Conservation (phyloP, 2,888 invertebrate species). For the Adelognathus sp. region DNA sequence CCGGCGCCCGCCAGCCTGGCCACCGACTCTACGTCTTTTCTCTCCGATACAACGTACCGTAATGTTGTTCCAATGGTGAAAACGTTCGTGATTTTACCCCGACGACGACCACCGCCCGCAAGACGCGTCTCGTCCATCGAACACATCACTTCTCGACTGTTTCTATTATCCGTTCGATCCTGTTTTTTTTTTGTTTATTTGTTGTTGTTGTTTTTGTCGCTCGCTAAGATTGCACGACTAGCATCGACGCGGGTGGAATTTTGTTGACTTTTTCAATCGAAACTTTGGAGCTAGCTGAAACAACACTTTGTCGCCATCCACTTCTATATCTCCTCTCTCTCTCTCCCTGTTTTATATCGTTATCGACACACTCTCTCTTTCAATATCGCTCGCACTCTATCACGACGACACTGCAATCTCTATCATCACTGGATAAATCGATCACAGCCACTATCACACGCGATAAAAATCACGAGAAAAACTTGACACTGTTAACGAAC, state of each 20-base stretch:
- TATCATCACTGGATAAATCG: neutral
- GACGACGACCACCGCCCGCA: slow-evolving; percentile 79
- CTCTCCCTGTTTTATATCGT: too few species aligned
- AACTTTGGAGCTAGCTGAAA: neutral
- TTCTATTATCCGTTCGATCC: slow-evolving; percentile 57
- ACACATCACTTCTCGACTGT: slow-evolving; percentile 77
- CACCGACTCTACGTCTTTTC: slow-evolving; percentile 77
- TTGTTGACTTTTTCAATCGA: neutral
- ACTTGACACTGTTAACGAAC: neutral
- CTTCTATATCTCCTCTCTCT: slow-evolving; percentile 33
- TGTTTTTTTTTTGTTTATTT: slow-evolving; percentile 36
- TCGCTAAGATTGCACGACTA: neutral
- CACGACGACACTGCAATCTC: neutral
- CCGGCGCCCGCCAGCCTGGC: slow-evolving; percentile 80
- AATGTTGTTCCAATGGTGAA: slow-evolving; percentile 64
- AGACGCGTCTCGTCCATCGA: slow-evolving; percentile 79
- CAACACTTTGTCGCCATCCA: slow-evolving; percentile 9
- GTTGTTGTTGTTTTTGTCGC: slow-evolving; percentile 8
- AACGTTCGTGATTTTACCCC: slow-evolving; percentile 64
- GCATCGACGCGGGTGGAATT: too few species aligned
- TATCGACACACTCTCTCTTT: slow-evolving; percentile 28
- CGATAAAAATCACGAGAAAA: neutral
- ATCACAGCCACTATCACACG: slow-evolving; percentile 12
- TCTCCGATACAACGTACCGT: slow-evolving; percentile 71
- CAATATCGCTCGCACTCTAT: slow-evolving; percentile 35